Evolutionary conservation across 2,888 invertebrate genomes (phyloP).

Genomic region (Mesorhabditis belari): DNA sequence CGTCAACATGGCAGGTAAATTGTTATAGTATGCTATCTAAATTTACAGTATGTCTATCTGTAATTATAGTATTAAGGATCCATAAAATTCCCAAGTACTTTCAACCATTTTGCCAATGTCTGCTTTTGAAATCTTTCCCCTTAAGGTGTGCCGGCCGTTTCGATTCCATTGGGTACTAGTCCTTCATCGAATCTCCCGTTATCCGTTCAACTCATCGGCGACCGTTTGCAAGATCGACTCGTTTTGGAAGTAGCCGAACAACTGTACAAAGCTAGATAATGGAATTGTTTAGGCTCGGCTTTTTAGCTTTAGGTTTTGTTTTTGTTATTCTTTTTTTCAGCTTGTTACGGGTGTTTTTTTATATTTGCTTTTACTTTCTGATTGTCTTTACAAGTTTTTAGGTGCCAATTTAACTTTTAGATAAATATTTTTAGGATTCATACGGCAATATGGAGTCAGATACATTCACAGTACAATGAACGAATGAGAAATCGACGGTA

Average conservation of each 20-base stretch:
- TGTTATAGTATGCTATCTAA: not conserved
- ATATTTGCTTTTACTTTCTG: no score
- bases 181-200: constrained; percentile 26
- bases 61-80: not conserved
- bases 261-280: not conserved
- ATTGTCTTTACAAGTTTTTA: no score
- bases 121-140: not conserved
- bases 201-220: constrained; percentile 39
- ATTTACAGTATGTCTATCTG: not conserved
- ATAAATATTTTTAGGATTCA: no score
- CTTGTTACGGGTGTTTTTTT: no score
- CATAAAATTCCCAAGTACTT: not conserved
- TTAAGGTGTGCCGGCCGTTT: constrained; percentile 43
- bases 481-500: no score
- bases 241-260: not conserved
- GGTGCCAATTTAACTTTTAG: no score
- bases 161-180: constrained; percentile 32
- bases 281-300: no score
- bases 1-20: constrained; percentile 82
- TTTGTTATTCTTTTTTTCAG: no score
- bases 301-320: no score
- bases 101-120: not conserved
- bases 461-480: no score
- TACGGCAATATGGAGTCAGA: no score
- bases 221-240: not conserved